Conservation (phyloP, 2,113 vertebrate species). For the Phasianus colchicus region DNA sequence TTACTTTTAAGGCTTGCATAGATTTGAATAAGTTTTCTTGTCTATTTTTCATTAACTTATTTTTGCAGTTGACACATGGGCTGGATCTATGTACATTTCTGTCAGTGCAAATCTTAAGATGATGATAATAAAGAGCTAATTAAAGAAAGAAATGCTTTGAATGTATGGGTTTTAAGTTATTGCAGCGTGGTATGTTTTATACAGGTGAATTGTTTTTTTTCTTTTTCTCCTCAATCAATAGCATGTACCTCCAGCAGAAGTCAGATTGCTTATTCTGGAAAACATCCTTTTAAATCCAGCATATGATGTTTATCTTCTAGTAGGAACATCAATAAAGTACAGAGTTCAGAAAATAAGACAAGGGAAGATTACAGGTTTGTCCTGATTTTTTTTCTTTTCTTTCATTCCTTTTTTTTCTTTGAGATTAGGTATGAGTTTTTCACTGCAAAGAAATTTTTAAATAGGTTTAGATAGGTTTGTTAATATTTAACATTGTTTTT, state of each 20-base stretch:
- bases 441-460: not conserved
- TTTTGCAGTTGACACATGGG: not conserved
- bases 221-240: constrained; percentile 28
- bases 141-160: not conserved
- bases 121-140: not conserved
- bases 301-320: constrained; percentile 89
- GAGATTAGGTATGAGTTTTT: not conserved
- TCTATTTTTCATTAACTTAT: not conserved
- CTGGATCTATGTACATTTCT: not conserved
- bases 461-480: not conserved
- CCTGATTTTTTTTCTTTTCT: not conserved
- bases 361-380: constrained; percentile 91
- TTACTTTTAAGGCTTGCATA: not conserved
- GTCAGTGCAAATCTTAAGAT: not conserved
- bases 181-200: not conserved
- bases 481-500: not conserved
- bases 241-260: constrained; percentile 93
- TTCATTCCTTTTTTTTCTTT: not conserved
- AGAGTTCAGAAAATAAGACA: constrained; percentile 94
- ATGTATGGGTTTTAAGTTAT: not conserved
- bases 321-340: constrained; percentile 90
- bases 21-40: not conserved
- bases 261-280: constrained; percentile 93
- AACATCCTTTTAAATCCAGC: constrained; percentile 94
- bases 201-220: not conserved